A percentile compares a stretch with the other conserved stretches of the same genome.
phyloP scores from a whole-genome alignment of 2,888 invertebrate genomes.

The Apamea monoglypha region DNA sequence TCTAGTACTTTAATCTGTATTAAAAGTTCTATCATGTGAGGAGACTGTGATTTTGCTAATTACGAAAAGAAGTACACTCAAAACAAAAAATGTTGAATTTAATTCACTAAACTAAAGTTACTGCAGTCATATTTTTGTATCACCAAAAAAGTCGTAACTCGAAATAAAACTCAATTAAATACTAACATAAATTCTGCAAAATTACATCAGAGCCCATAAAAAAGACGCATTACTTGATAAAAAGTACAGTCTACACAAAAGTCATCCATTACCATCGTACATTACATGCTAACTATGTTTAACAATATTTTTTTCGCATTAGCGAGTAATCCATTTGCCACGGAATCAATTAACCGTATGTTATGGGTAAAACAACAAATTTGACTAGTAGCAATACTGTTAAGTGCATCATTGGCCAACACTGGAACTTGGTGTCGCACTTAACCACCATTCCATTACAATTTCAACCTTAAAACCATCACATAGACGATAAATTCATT shows the following conservation, averaged over 20 bases:
- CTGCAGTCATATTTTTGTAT: constrained; percentile 40
- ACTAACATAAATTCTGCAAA: constrained; percentile 52
- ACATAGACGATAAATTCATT: constrained; percentile 37
- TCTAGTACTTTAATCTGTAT: background rate
- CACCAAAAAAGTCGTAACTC: constrained; percentile 41
- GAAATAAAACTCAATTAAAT: constrained; percentile 61
- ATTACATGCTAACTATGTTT: constrained; percentile 62
- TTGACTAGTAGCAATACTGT: constrained; percentile 76
- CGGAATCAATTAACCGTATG: constrained; percentile 73
- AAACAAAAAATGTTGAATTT: constrained; percentile 16
- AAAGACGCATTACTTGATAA: constrained; percentile 47
- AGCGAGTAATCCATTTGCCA: constrained; percentile 73
- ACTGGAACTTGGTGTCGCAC: constrained; percentile 68
- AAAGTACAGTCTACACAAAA: constrained; percentile 35
- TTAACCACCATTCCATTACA: constrained; percentile 12
- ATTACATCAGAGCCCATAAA: constrained; percentile 56
- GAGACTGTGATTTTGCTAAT: background rate
- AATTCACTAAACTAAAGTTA: constrained; percentile 21
- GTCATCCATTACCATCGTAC: constrained; percentile 60
- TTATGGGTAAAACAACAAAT: constrained; percentile 76
- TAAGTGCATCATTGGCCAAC: constrained; percentile 82
- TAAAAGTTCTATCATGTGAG: background rate
- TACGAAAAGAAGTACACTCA: constrained; percentile 3
- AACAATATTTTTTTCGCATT: constrained; percentile 73
- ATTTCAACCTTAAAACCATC: constrained; percentile 35